Evolutionary conservation across 2,113 vertebrate genomes (phyloP).

Genomic region (Abramis brama): DNA sequence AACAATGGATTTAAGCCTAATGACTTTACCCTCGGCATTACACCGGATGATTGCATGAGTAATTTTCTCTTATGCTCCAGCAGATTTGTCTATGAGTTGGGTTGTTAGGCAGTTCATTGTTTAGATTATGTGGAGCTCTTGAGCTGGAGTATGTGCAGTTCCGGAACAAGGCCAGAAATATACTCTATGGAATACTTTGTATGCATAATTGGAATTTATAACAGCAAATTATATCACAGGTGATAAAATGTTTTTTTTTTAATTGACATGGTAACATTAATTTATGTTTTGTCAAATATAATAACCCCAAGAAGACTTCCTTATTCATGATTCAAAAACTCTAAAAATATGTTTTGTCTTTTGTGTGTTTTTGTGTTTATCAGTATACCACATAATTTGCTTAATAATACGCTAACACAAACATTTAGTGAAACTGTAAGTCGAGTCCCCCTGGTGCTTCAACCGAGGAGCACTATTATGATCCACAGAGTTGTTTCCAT

Average conservation of each 20-base stretch:
- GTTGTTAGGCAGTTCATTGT: constrained; percentile 24
- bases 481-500: background rate
- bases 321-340: too few species aligned
- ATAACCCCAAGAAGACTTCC: too few species aligned
- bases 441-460: background rate
- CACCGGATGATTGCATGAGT: background rate
- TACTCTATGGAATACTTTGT: background rate
- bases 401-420: too few species aligned
- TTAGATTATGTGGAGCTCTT: constrained; percentile 21
- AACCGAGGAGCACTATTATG: background rate
- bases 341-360: too few species aligned
- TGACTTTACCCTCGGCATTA: constrained; percentile 4
- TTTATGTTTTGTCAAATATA: too few species aligned
- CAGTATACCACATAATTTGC: too few species aligned
- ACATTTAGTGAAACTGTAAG: background rate
- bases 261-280: too few species aligned
- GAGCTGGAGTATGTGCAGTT: background rate
- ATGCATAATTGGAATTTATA: too few species aligned
- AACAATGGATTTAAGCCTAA: constrained; percentile 24
- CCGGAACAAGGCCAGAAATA: background rate
- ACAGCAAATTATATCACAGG: background rate
- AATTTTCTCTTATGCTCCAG: background rate
- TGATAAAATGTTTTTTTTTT: background rate
- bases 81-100: constrained; percentile 31
- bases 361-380: too few species aligned